phyloP scores from a whole-genome alignment of 1,140 invertebrate genomes.

The Bombus fervidus region DNA sequence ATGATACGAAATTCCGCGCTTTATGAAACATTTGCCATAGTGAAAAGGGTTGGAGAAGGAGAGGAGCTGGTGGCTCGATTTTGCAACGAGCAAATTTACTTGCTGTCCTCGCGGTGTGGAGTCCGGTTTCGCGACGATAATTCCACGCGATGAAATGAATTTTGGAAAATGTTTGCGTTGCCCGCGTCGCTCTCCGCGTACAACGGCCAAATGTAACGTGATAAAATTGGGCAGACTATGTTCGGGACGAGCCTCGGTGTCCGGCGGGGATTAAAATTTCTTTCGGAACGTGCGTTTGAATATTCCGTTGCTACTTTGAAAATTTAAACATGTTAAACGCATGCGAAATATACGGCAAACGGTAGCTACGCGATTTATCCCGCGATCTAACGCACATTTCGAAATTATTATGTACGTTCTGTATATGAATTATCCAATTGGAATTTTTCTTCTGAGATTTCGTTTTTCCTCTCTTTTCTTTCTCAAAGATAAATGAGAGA shows the following conservation, averaged over 20 bases:
- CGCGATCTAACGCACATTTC: neutral
- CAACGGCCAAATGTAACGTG: neutral
- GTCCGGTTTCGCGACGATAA: conserved; percentile 1
- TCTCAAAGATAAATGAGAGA: too few relatives aligned
- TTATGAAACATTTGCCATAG: neutral
- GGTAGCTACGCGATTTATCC: neutral
- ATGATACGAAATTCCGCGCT: neutral
- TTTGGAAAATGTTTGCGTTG: conserved; percentile 21
- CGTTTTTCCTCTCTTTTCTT: too few relatives aligned
- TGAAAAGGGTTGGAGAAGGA: neutral
- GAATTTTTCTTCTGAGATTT: too few relatives aligned
- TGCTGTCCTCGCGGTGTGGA: neutral
- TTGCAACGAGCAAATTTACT: conserved; percentile 4
- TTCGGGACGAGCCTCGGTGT: too few relatives aligned
- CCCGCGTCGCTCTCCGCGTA: neutral
- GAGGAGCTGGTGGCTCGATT: neutral
- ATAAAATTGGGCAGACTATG: too few relatives aligned
- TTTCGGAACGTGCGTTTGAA: neutral
- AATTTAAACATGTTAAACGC: neutral
- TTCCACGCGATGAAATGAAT: conserved; percentile 7
- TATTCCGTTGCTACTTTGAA: conserved; percentile 4
- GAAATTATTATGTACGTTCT: too few relatives aligned
- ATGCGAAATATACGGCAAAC: too few relatives aligned
- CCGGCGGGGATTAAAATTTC: neutral
- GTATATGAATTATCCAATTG: too few relatives aligned